These are phyloP conservation scores for Carcharodon carcharias DNA, from an alignment of 2,797 vertebrate species.

Conservation along the genomic window DNA sequence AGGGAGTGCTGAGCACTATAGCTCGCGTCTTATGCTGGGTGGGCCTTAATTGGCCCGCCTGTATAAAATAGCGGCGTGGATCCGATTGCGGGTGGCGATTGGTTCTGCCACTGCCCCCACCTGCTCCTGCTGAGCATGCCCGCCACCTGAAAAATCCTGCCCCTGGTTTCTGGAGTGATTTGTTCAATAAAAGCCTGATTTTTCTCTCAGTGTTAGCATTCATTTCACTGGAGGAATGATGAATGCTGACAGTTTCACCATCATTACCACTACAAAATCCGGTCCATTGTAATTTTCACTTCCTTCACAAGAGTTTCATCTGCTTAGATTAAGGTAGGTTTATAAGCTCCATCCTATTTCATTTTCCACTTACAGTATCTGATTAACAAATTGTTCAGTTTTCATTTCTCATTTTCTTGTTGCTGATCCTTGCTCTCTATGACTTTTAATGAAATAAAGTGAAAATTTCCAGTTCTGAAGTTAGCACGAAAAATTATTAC, in stretches of 20 bases:
- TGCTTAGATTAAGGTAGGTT: conserved; percentile 1
- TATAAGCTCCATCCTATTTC: neutral
- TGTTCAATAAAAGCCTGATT: neutral
- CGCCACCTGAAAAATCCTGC: no score
- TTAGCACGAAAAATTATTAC: neutral
- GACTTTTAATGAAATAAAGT: neutral
- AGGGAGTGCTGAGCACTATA: no score
- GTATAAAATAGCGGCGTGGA: no score
- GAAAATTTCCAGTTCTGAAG: neutral
- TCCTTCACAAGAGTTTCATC: neutral
- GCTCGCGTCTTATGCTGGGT: no score
- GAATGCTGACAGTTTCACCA: neutral
- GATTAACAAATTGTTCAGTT: neutral
- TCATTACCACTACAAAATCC: neutral
- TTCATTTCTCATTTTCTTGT: neutral
- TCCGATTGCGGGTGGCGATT: no score
- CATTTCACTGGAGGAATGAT: neutral
- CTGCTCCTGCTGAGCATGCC: no score
- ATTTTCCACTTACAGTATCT: neutral
- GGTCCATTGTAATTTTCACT: neutral
- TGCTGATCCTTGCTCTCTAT: neutral
- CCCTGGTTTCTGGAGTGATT: no score
- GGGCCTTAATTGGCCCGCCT: no score
- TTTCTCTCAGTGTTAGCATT: neutral
- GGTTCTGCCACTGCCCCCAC: no score